These are phyloP conservation scores for Otus scops DNA, from an alignment of 2,797 vertebrate genomes.

Conservation along the genomic window DNA sequence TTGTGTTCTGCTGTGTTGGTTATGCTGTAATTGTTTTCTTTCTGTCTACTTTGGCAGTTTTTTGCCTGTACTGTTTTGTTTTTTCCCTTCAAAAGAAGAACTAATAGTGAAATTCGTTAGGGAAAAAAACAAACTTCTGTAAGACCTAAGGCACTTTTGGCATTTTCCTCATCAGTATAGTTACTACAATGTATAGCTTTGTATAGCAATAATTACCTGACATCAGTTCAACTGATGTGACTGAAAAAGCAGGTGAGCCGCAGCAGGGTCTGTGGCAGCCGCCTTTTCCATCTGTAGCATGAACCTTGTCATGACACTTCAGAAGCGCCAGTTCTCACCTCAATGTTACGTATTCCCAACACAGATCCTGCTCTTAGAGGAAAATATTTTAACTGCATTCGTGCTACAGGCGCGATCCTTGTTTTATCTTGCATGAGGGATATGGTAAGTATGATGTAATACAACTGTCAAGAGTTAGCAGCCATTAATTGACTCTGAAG, in stretches of 20 bases:
- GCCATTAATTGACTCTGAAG: not conserved
- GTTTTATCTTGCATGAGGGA: not conserved
- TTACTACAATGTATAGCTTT: not conserved
- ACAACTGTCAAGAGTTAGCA: not conserved
- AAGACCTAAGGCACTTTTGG: not conserved
- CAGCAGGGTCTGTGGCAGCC: not conserved
- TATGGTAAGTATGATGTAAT: not conserved
- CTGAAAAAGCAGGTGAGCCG: not conserved
- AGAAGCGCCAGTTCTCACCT: not conserved
- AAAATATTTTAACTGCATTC: not conserved
- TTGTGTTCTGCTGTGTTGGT: rapidly evolving
- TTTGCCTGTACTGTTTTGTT: not conserved
- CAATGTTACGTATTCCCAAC: rapidly evolving
- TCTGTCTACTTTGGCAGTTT: not conserved
- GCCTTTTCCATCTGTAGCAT: not conserved
- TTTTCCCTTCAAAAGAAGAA: not conserved
- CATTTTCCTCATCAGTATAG: not conserved
- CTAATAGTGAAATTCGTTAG: not conserved
- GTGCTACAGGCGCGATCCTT: no score
- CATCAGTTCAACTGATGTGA: not conserved
- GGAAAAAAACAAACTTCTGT: not conserved
- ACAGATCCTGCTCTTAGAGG: not conserved
- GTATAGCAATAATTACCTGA: not conserved
- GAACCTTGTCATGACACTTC: no score
- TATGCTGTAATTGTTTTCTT: not conserved